Base-by-base conservation (phyloP, 2,113 vertebrate species). In the Hassar affinis region DNA sequence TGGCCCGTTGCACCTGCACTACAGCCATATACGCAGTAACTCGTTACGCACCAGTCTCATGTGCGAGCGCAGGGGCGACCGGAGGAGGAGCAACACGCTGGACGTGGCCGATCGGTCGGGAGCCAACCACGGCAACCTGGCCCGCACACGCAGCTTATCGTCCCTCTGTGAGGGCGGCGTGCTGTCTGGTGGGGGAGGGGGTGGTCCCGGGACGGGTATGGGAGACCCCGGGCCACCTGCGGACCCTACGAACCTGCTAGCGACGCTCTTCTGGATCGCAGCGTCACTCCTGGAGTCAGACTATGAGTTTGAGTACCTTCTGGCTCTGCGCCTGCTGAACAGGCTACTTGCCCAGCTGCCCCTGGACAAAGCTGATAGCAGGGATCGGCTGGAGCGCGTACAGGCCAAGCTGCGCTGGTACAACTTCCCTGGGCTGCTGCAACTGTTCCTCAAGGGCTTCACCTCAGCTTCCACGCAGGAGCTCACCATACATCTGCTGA, bases 371-470 rank as follows among this genome's bases (percentile, higher is more conserved):
- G 92, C 91, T 0, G 98, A 99, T 90, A 98, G 96, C 92, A 90
- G 97, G 54, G 96, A 98, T 81, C 96, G 96, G 88, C 95, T 99
- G 88, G 97, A 99, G 91, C 95, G 89, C 0, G 95, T 99, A 30
- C 97, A 97, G 89, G 93, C 90, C 90, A 96, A 99, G 90, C 87
- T 99, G 83, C 98, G 97, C 80, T 99, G 98, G 98, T 97, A 93
- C 90, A 98, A 95, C 86, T 99, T 97, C 82, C 98, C 98, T 17
- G 98, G 98, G 35, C 95, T 99, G 88, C 96, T 99, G 85, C 97
- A 98, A 88, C 96, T 99, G 85, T 98, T 99, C 91, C 93, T 99
- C 1, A 99, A 99, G 92, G 98, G 98, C 81, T 99, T 99, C 93
- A 99, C 98, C 91, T 99, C 98, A 10, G 93, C 95, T 2, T 95